Base-by-base conservation (phyloP, 2,797 vertebrate species). In the Ptychobarbus kaznakovi region DNA sequence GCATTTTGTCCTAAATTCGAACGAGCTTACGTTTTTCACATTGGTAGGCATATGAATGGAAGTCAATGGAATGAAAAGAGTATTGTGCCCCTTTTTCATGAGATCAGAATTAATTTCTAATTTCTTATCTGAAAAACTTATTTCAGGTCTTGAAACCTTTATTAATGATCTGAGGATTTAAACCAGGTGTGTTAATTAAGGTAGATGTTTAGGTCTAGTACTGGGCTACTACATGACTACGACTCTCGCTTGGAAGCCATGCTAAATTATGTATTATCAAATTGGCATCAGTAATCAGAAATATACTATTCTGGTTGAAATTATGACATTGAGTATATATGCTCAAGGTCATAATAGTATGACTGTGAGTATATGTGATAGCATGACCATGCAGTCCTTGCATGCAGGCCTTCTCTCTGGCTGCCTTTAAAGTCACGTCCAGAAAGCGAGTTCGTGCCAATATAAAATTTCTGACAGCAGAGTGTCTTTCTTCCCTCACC, bases 401-500 rank as follows among this genome's bases (percentile, higher is more conserved):
- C 53, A 61, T 74, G 15, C 25, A n/a, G 40, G 22, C 35, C 46
- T 77, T 79, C 49, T 58, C 58, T 69, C 74, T 66, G 13, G 42
- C 15, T 28, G 15, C 56, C 40, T 75, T 51, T 42, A 77, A 66
- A 40, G 32, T 68, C 49, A 70, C 22, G 35, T 81, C 80, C 46
- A 83, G 32, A 63, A 53, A 42, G 82, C 6, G 1, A 51, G 49
- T 72, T 51, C 8, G 22, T 76, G 81, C 40, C 42, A 76, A 9
- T 74, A 25, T 12, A 88, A 90, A 88, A 89, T 90, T 90, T 86
- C 65, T 42, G 86, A 84, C 81, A 87, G 81, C 88, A 81, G 53
- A 81, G 42, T 40, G 25, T 81, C 80, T 86, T 77, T 86, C 82
- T 65, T 61, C 32, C 77, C 69, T 77, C 81, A 72, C 44, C 65